These are phyloP conservation scores for Xestia c-nigrum DNA, from an alignment of 2,888 invertebrate species.

Conservation along the genomic window DNA sequence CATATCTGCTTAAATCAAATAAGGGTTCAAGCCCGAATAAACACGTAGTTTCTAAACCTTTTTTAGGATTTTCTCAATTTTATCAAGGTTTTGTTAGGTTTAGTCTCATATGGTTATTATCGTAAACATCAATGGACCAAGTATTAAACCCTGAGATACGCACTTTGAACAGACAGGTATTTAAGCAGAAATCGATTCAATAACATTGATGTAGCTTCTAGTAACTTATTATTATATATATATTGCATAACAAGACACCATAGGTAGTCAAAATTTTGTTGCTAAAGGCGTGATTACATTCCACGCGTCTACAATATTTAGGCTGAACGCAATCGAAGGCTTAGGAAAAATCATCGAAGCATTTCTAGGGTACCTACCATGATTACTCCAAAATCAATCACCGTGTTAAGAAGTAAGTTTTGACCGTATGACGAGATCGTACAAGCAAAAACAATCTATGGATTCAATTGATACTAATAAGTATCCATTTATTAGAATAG, in stretches of 20 bases:
- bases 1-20: background rate
- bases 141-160: conserved; percentile 21
- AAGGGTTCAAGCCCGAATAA: background rate
- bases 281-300: background rate
- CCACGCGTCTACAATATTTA: background rate
- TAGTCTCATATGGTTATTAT: background rate
- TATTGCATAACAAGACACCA: background rate
- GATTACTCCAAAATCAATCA: no score
- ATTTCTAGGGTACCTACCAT: no score
- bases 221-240: background rate
- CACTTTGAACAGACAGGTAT: background rate
- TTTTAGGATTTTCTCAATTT: background rate
- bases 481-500: no score
- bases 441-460: background rate
- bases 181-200: background rate
- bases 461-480: background rate
- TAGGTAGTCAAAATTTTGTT: no score
- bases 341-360: background rate
- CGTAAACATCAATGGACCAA: background rate
- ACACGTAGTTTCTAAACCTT: background rate
- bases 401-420: background rate
- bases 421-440: background rate
- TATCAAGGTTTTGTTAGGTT: background rate
- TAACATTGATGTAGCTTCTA: background rate
- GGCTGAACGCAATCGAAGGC: conserved; percentile 6